Base-by-base conservation (phyloP, 1,140 invertebrate species). In the Drosophila equinoxialis region DNA sequence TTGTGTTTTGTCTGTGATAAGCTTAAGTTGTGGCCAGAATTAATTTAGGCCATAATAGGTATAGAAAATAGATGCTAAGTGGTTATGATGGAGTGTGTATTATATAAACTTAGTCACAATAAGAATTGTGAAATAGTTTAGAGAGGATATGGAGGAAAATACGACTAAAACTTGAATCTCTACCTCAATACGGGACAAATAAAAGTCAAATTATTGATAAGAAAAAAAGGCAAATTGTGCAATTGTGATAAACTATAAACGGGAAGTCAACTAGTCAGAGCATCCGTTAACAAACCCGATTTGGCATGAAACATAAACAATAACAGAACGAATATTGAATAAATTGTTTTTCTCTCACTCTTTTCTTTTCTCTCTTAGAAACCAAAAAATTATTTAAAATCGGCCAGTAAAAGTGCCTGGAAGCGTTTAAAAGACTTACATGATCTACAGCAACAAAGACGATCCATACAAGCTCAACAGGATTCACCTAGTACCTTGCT, bases 361-460 rank as follows among this genome's bases (percentile, higher is more conserved):
- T 20, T 64, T 64, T 33, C 7, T 1, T 39, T 13, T 13, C 2
- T 42, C 17, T 77, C 26, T 35, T 0, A 83, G 80, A 83, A 83
- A 72, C 68, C 45, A 1, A 83, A 82, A 69, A 14, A 72, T 26
- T 65, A 54, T 45, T 23, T 78, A 0, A 75, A 78, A 65, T 66
- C 71, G 11, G 37, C 59, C 14, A 61, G 74, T 37, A 71, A 71
- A 64, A 75, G 77, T 48, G 75, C 71, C 48, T 83, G 71, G 75
- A 71, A 72, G 51, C 68, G 72, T 35, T 68, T 75, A 41, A 82
- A 67, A 82, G 68, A 82, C 79, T 78, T 82, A 41, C 45, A 63
- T 39, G 42, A 65, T 48, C 78, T 23, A 20, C 45, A 62, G 17
- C 65, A 67, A 41, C 51, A 74, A 30, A 51, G 62, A 37, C 77